Base-by-base conservation (phyloP, 2,888 invertebrate genomes). In the Blastobasis lacticolella region DNA sequence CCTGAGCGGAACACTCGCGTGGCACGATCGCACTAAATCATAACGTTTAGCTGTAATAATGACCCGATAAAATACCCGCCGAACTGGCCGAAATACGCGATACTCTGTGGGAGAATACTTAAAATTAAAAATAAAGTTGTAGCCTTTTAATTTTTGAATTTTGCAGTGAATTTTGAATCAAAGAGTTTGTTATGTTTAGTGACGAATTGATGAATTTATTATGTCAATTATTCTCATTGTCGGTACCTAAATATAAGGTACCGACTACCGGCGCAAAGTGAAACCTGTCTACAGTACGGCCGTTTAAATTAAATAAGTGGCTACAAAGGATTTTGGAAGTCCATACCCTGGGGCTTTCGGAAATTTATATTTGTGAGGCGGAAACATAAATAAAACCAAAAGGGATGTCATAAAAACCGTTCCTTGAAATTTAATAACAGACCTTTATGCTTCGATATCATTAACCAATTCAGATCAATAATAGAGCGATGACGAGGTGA, bases 1-100 rank as follows among this genome's bases (percentile, higher is more conserved):
- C 84, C 85, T 86, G 85, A 83, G 62, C 73, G 71, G 77, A 74
- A 75, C 75, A 55, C 59, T 63, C 62, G 63, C 66, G 58, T 55
- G 55, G 58, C 60, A 52, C 52, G 52, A 63, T 59, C 62, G 57
- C 59, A 63, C 63, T 78, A 76, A 78, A 78, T 78, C 80, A 75
- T 77, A 71, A 70, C 69, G 62, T 70, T 67, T 68, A 64, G 61
- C 61, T 58, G 67, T 64, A 66, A 67, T 67, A 51, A 51, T 49
- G 65, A 71, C 63, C 62, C 64, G 59, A 68, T 71, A 69, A 70
- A 69, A 66, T 67, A 70, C 55, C 49, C 64, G 62, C 60, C 54
- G 56, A 42, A 56, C 56, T 54, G 55, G 61, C 57, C 54, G 61
- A 53, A 51, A 56, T 48, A 23, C 23, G 23, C 23, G 23, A 23